A percentile compares a stretch with the other conserved stretches of the same genome.
Evolutionary conservation across 2,113 vertebrate genomes (phyloP).

Genomic region (Callipepla californica): DNA sequence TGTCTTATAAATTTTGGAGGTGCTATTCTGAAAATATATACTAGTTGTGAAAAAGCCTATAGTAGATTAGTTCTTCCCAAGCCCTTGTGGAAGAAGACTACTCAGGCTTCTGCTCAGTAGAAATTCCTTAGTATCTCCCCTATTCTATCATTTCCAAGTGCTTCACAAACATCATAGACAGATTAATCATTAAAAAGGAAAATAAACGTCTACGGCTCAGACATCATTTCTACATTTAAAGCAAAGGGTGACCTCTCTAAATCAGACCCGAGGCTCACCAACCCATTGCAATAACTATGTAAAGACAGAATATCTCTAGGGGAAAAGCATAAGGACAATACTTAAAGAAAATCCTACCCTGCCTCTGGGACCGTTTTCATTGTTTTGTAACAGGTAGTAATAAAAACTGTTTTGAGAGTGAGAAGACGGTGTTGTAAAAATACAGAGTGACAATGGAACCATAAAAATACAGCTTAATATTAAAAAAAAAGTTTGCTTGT

Average conservation of each 20-base stretch:
- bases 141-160: neutral
- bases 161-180: neutral
- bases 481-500: neutral
- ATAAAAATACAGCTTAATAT: neutral
- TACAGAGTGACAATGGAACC: accelerated
- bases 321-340: neutral
- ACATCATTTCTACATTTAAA: neutral
- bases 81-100: accelerated
- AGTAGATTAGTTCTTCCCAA: neutral
- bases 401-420: neutral
- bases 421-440: neutral
- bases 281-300: neutral
- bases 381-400: neutral
- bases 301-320: neutral
- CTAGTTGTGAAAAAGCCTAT: neutral
- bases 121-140: neutral
- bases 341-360: neutral
- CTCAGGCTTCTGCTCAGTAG: neutral
- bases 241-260: neutral
- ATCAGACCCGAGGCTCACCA: neutral
- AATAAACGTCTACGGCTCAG: neutral
- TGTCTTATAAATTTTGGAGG: neutral
- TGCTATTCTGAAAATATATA: neutral
- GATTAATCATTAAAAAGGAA: neutral
- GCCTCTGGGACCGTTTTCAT: neutral